These are phyloP conservation scores for Carapus acus DNA, from an alignment of 2,797 vertebrate genomes.

Conservation along the genomic window DNA sequence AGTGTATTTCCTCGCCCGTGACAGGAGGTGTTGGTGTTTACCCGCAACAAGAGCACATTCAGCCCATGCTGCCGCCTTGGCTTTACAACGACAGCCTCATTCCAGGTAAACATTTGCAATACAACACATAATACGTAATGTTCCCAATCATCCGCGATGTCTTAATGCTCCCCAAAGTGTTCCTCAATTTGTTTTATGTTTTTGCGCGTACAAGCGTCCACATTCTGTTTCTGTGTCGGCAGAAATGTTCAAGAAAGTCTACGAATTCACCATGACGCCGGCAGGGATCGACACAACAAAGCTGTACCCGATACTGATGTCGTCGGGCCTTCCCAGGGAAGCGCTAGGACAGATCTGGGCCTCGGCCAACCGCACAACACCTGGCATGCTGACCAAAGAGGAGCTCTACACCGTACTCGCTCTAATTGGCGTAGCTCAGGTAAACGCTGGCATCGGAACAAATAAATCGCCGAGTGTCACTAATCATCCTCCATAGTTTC, in stretches of 20 bases:
- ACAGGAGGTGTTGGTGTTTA: constrained; percentile 85
- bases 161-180: background rate
- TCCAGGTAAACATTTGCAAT: constrained; percentile 79
- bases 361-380: constrained; percentile 92
- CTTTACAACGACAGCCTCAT: constrained; percentile 91
- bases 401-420: constrained; percentile 92
- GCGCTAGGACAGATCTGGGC: constrained; percentile 99
- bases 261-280: constrained; percentile 89
- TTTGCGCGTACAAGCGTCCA: no score
- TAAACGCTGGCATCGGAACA: constrained; percentile 52
- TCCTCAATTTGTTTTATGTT: no score
- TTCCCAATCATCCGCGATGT: background rate
- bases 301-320: constrained; percentile 96
- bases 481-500: constrained; percentile 28
- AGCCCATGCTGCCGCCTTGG: constrained; percentile 90
- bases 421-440: constrained; percentile 95
- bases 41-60: constrained; percentile 87
- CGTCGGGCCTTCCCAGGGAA: constrained; percentile 94
- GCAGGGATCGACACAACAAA: constrained; percentile 94
- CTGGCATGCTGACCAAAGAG: constrained; percentile 95
- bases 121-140: background rate
- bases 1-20: constrained; percentile 25
- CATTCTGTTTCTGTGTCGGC: no score
- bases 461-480: constrained; percentile 31
- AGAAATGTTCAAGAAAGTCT: constrained; percentile 96